Conservation (phyloP, 2,888 invertebrate species). For the Pheosia gnoma region DNA sequence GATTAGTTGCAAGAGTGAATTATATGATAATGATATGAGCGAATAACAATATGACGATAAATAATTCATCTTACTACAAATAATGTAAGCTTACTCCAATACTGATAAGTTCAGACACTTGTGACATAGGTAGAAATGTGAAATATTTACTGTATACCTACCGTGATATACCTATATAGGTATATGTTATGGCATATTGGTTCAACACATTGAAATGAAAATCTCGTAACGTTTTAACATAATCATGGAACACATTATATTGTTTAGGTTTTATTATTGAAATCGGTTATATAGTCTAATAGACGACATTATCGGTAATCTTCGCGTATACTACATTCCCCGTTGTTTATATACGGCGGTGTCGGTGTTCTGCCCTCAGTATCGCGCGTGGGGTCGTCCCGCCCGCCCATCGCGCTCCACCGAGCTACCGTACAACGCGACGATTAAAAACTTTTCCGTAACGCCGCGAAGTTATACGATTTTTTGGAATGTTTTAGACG, state of each 20-base stretch:
- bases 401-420: constrained; percentile 38
- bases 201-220: no score
- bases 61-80: no score
- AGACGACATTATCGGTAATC: not conserved
- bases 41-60: no score
- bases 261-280: not conserved
- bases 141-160: no score
- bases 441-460: constrained; percentile 34
- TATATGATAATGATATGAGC: not conserved
- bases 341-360: constrained; percentile 61
- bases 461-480: constrained; percentile 14
- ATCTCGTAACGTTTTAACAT: no score
- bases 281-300: no score
- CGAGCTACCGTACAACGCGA: constrained; percentile 9
- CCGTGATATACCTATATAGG: no score
- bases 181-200: no score
- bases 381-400: constrained; percentile 56
- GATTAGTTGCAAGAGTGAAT: not conserved
- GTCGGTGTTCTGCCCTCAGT: constrained; percentile 59
- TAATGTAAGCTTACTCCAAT: no score
- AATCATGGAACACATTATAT: no score
- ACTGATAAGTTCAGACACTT: no score
- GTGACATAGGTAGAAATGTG: no score
- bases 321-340: constrained; percentile 27
- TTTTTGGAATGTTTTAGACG: constrained; percentile 27